Conservation (phyloP, 30 jellyfish, hydroid and myxozoan species). For the Nemopilema nomurai region DNA sequence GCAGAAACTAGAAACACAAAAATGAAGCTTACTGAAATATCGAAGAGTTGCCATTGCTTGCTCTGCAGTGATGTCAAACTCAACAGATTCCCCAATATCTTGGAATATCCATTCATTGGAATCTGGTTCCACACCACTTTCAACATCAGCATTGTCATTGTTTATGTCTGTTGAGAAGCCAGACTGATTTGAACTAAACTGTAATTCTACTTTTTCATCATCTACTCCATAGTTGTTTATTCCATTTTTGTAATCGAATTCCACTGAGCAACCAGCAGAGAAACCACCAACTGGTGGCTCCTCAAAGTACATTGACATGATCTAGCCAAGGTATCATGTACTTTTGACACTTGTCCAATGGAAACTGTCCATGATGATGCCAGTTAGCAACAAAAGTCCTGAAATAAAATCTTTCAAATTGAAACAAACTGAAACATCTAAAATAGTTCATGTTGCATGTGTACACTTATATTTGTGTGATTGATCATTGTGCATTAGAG, state of each 20-base stretch:
- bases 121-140: constrained; percentile 88
- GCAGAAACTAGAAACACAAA: too few species aligned
- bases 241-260: too few species aligned
- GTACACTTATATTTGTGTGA: too few species aligned
- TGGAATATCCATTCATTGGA: constrained; percentile 84
- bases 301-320: too few species aligned
- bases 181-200: not conserved
- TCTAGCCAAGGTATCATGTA: not conserved
- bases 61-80: constrained; percentile 84
- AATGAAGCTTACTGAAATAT: constrained; percentile 78
- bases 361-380: too few species aligned
- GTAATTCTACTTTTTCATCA: not conserved
- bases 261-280: too few species aligned
- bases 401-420: too few species aligned
- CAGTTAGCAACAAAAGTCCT: too few species aligned
- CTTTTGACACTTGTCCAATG: not conserved
- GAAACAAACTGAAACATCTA: too few species aligned
- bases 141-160: constrained; percentile 67
- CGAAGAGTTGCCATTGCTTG: constrained; percentile 91
- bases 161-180: not conserved
- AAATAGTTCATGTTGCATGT: too few species aligned
- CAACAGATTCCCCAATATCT: constrained; percentile 74
- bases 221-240: not conserved
- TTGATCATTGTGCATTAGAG: too few species aligned
- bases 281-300: not conserved